These are phyloP conservation scores for Liasis olivaceus DNA, from an alignment of 2,797 vertebrate species.

Conservation along the genomic window DNA sequence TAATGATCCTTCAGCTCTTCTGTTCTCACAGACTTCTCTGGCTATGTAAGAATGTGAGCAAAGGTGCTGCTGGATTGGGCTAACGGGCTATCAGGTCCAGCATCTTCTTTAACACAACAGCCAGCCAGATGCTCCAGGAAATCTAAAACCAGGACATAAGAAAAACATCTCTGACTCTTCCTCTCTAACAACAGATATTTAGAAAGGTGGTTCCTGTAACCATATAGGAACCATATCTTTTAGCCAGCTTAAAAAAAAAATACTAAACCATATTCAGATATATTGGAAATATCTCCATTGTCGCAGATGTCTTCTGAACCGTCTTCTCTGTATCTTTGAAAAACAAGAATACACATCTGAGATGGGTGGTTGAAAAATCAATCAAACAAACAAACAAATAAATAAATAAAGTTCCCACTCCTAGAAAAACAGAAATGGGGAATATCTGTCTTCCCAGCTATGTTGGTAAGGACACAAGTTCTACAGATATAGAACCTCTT, in stretches of 20 bases:
- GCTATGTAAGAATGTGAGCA: neutral
- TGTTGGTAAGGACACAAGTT: neutral
- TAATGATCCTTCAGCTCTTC: conserved; percentile 20
- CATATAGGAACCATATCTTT: neutral
- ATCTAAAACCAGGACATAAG: neutral
- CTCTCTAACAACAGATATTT: neutral
- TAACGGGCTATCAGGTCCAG: neutral
- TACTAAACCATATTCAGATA: neutral
- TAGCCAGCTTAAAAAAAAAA: neutral
- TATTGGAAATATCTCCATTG: neutral
- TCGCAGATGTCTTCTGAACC: neutral
- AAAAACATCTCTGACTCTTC: neutral
- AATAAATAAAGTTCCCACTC: neutral
- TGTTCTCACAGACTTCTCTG: neutral
- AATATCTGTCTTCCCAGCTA: neutral
- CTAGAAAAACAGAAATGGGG: neutral
- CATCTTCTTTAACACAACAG: neutral
- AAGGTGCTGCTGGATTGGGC: neutral
- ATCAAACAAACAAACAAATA: no score
- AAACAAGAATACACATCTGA: neutral
- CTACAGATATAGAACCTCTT: neutral
- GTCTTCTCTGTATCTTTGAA: neutral
- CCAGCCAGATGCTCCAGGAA: neutral
- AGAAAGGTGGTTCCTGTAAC: neutral
- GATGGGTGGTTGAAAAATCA: no score